Evolutionary conservation across 1,140 invertebrate genomes (phyloP), one percentile per base, ranked within the genome.

Genomic region (Zaprionus kolodkinae): DNA sequence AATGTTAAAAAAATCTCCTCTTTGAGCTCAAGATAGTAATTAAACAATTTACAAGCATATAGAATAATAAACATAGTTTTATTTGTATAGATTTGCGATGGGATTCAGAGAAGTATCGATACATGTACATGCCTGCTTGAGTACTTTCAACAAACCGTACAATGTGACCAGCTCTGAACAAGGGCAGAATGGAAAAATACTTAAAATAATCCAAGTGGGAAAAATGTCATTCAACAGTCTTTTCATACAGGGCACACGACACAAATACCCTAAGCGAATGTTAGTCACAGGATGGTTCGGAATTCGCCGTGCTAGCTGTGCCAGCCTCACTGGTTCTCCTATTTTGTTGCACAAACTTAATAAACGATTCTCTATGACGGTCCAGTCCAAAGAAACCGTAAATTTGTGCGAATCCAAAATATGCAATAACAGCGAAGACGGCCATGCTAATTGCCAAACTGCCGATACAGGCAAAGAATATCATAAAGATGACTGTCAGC

Each of bases 361-460:
- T 30, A 2, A 83, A 38, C 0, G 43, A 43, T 15, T 33, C 60
- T 43, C 67, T 74, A 12, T 72, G 59, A 6, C 79, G 73, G 1
- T 77, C 65, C 33, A 78, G 72, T 3, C 65, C 80, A 27, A 77
- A 80, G 5, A 86, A 59, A 3, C 72, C 73, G 21, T 76, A 86
- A 0, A 91, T 63, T 9, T 91, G 84, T 6, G 82, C 30, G 4
- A 92, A 81, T 3, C 89, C 91, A 48, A 92, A 91, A 60, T 91
- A 91, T 1, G 79, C 84, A 35, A 78, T 64, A 9, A 89, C 50
- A 12, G 72, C 72, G 25, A 92, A 79, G 3, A 92, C 17, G 0
- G 81, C 36, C 17, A 89, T 54, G 2, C 87, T 63, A 6, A 92
- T 54, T 1, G 61, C 55, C 21, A 92, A 61, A 4, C 82, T 75